Evolutionary conservation across 92 coral and sea anemone genomes (phyloP), one percentile per base, ranked within the genome.

Genomic region (Umimayanthus kanabou): DNA sequence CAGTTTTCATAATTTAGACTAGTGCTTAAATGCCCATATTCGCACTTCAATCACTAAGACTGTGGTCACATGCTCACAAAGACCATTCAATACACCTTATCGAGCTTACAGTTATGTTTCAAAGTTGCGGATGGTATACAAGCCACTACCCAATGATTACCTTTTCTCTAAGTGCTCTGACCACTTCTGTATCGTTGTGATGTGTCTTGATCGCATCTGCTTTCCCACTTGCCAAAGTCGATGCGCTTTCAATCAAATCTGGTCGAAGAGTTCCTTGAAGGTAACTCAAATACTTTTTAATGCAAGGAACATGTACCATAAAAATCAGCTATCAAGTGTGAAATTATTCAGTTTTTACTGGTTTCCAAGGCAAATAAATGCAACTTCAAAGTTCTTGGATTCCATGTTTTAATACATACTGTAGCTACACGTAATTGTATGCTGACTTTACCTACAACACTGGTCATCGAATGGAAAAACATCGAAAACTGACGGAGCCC

Each of bases 121-220:
- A 47, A 47, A 47, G 50, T 47, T 47, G 50, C 50, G 13, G 50
- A 47, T 7, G 50, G 6, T 47, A 11, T 13, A 53, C 18, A 53
- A 53, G 1, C 69, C 69, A 18, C 25, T 61, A 20, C 23, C 4
- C 3, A 61, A 22, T 13, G 1, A 6, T 22, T 53, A 94, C 99
- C 98, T 96, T 87, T 90, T 93, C 94, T 89, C 99, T 88, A 25
- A 97, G 78, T 16, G 90, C 83, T 80, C 99, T 86, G 57, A 97
- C 99, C 47, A 97, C 88, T 89, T 95, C 98, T 7, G 98, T 97
- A 90, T 97, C 99, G 79, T 97, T 97, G 58, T 97, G 99, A 79
- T 97, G 99, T 39, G 99, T 97, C 88, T 97, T 97, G 79, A 97
- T 97, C 57, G 99, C 99, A 26, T 95, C 98, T n/a, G 99, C 99